Evolutionary conservation across 2,113 vertebrate species (phyloP).

Genomic region (Phrynosoma blainvillii): DNA sequence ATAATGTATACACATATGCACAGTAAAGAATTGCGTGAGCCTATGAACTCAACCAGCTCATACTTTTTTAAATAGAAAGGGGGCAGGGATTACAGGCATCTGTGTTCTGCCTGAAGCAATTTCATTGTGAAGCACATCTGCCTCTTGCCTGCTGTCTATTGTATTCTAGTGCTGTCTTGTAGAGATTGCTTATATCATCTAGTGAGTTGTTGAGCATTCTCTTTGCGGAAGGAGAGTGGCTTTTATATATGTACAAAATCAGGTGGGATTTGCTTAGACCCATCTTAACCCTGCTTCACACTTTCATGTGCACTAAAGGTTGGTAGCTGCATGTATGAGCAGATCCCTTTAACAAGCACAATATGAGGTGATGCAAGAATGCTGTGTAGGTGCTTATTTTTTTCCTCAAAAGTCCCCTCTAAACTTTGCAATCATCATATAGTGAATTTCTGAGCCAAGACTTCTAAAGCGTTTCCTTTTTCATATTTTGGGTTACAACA

Average conservation of each 20-base stretch:
- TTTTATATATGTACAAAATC: neutral
- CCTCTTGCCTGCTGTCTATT: conserved; percentile 24
- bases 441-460: neutral
- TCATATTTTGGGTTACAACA: too few relatives aligned
- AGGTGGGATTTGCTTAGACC: neutral
- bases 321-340: neutral
- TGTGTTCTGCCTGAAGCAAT: conserved; percentile 15
- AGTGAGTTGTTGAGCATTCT: neutral
- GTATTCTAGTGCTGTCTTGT: neutral
- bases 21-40: neutral
- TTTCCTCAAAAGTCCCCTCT: neutral
- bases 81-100: neutral
- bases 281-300: neutral
- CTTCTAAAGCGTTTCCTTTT: neutral
- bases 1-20: neutral
- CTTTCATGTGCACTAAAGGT: neutral
- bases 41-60: neutral
- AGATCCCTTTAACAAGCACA: neutral
- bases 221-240: neutral
- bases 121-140: neutral
- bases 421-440: neutral
- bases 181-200: conserved; percentile 5
- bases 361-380: too few relatives aligned
- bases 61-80: neutral
- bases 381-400: neutral